Evolutionary conservation across 2,797 vertebrate species (phyloP), one percentile per base, ranked within the genome.

Genomic region (Pachyuromys duprasi): DNA sequence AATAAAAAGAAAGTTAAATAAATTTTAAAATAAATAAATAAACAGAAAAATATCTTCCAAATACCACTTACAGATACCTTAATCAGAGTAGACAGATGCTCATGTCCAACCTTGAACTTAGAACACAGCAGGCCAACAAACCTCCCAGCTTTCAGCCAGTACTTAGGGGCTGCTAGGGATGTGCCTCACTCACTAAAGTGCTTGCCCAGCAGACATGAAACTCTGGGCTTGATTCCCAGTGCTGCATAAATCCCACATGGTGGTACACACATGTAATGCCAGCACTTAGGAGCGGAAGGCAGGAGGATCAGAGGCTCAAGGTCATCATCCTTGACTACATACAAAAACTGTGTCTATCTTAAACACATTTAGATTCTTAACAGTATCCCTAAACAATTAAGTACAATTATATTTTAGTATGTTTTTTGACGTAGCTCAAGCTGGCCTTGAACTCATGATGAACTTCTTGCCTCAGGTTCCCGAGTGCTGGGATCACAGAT

Each of bases 61-160:
- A 22, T 39, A 42, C 1, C 3, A 63, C 94, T 70, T 22, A 3
- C 36, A 76, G 33, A 82, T 26, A 45, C 7, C 28, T 12, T 0
- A 31, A 42, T 15, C 28, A 49, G 15, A 22, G 4, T 1, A 33
- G 55, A 14, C 22, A 63, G 57, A 69, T 0, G 15, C 18, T 65
- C 31, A 2, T 1, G 0, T 24, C 18, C 9, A 14, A 12, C 0
- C 14, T 24, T 1, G 28, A 22, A 5, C 18, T 13, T 0, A 18
- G 45, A 18, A 28, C 28, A 14, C 28, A 45, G 49, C 11, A 22
- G 55, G 81, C 18, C 26, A 42, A 31, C 12, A 22, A 3, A 33
- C n/a, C 69, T 15, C 60, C 80, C 17, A 39, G 72, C 28, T n/a
- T 1, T 2, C 65, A 12, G n/a, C 24, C 42, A 14, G n/a, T 0